Percentiles rank a stretch among this genome's conserved stretches.
Conservation (phyloP, 2,888 invertebrate species). For the Mythimna albipuncta region DNA sequence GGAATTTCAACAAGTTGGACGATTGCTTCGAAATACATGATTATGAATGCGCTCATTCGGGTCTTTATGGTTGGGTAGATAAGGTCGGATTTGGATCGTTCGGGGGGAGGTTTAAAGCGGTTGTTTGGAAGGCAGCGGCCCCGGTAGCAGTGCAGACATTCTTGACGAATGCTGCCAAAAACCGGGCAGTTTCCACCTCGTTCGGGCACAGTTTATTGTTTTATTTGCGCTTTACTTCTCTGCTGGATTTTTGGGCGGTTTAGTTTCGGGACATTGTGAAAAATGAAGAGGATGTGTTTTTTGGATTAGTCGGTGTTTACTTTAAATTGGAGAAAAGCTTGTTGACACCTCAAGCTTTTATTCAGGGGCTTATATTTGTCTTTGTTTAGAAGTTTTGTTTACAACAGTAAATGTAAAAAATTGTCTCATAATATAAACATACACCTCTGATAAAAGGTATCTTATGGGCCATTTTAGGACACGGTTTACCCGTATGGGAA, state of each 20-base stretch:
- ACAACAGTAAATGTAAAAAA: too few species aligned
- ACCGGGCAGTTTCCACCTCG: constrained; percentile 88
- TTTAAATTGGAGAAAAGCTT: constrained; percentile 12
- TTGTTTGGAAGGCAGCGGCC: constrained; percentile 68
- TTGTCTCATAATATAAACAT: too few species aligned
- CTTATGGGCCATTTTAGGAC: too few species aligned
- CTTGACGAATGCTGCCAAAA: constrained; percentile 90
- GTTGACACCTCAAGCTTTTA: constrained; percentile 1
- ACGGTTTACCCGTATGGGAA: too few species aligned
- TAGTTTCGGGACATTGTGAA: constrained; percentile 57
- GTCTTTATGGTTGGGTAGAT: constrained; percentile 67
- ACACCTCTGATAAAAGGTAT: too few species aligned
- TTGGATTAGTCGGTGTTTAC: constrained; percentile 47
- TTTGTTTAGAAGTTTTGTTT: background rate
- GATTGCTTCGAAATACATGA: constrained; percentile 76
- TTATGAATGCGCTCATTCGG: constrained; percentile 64
- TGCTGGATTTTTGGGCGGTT: constrained; percentile 60
- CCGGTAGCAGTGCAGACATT: constrained; percentile 79
- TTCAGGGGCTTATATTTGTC: background rate
- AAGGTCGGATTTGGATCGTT: constrained; percentile 75
- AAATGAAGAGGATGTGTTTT: constrained; percentile 56
- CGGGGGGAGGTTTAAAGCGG: constrained; percentile 28
- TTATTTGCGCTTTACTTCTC: constrained; percentile 74
- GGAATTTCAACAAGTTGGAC: constrained; percentile 90
- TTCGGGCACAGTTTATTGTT: constrained; percentile 84